Percentiles rank a stretch among this genome's conserved stretches.
Conservation (phyloP, 1,140 invertebrate species). For the Gonioctena quinquepunctata region DNA sequence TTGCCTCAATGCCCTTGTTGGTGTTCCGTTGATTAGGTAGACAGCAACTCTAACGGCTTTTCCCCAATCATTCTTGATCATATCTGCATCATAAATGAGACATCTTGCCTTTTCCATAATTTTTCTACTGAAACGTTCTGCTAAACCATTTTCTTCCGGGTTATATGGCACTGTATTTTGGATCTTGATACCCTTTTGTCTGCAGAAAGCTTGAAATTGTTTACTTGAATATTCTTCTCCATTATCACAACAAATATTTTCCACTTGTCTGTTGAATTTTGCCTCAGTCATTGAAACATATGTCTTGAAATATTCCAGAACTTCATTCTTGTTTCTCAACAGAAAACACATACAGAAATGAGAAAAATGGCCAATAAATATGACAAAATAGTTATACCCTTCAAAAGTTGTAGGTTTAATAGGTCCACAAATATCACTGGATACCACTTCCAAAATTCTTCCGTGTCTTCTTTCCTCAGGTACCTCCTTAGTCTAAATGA, state of each 20-base stretch:
- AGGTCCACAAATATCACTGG: constrained; percentile 54
- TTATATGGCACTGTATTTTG: constrained; percentile 40
- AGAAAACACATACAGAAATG: constrained; percentile 48
- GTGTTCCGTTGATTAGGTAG: constrained; percentile 55
- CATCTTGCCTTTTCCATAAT: constrained; percentile 46
- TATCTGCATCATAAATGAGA: constrained; percentile 41
- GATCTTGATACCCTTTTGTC: constrained; percentile 28
- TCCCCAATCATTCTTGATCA: constrained; percentile 42
- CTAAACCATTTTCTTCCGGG: constrained; percentile 53
- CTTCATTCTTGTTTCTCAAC: constrained; percentile 46
- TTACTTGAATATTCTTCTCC: constrained; percentile 31
- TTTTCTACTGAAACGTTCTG: constrained; percentile 52
- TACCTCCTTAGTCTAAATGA: too few relatives aligned
- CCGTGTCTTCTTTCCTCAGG: too few relatives aligned
- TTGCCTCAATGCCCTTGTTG: constrained; percentile 26
- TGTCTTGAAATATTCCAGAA: constrained; percentile 38
- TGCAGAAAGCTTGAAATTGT: constrained; percentile 33
- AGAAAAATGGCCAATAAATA: constrained; percentile 55
- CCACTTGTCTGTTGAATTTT: constrained; percentile 40
- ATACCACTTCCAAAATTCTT: too few relatives aligned
- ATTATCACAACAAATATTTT: constrained; percentile 29
- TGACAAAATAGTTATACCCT: constrained; percentile 51
- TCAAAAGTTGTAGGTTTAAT: constrained; percentile 44
- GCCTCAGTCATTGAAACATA: constrained; percentile 40
- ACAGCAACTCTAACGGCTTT: constrained; percentile 48